Percentiles rank a stretch among this genome's conserved stretches.
Conservation (phyloP, 2,888 invertebrate genomes). For the Eubasilissa splendida region DNA sequence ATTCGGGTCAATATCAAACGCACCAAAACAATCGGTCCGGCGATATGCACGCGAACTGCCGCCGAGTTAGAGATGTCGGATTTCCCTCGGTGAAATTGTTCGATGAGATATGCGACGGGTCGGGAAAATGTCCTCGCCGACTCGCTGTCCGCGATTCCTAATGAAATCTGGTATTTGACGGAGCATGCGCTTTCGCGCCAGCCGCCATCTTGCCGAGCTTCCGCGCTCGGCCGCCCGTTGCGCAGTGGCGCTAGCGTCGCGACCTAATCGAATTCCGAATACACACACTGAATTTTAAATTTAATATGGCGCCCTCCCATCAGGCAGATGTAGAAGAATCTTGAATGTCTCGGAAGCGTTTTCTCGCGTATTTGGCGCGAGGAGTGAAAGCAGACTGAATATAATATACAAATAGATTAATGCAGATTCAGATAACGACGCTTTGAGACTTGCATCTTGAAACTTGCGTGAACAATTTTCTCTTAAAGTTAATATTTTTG, state of each 20-base stretch:
- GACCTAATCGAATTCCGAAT: conserved; percentile 56
- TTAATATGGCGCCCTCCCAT: conserved; percentile 48
- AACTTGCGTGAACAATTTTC: no score
- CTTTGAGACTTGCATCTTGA: no score
- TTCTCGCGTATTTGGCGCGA: no score
- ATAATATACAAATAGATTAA: no score
- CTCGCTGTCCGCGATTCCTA: conserved; percentile 34
- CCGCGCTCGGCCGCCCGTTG: conserved; percentile 40
- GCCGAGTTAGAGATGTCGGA: background rate
- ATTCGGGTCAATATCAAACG: background rate
- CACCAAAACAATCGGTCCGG: conserved; percentile 4
- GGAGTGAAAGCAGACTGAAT: no score
- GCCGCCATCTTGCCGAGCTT: conserved; percentile 47
- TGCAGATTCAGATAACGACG: no score
- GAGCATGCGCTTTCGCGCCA: conserved; percentile 13
- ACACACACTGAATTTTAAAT: conserved; percentile 59
- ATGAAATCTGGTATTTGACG: conserved; percentile 31
- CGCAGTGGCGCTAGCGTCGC: conserved; percentile 50
- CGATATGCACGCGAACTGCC: background rate
- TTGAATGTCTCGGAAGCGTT: background rate
- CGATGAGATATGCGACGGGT: background rate
- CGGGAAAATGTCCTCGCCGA: conserved; percentile 26
- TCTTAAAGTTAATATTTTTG: no score
- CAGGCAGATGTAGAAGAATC: conserved; percentile 9
- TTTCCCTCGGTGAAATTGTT: background rate